Base-by-base conservation (phyloP, 2,888 invertebrate genomes). In the Thumatha senex region DNA sequence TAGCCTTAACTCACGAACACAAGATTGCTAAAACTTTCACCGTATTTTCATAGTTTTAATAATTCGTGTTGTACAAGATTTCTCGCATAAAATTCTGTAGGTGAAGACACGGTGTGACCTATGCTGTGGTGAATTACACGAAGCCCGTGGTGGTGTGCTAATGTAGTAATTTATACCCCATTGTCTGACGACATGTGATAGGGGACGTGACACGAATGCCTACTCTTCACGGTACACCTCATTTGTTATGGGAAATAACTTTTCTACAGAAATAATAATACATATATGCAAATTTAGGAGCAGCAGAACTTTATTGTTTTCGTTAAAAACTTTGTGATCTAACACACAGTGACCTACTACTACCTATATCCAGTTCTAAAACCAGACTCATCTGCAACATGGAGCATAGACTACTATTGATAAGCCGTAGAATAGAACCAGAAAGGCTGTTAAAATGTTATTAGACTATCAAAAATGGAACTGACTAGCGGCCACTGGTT, bases 131-230 rank as follows among this genome's bases (percentile, higher is more conserved):
- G 60, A 59, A 67, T 67, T 70, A 61, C 66, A 58, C 60, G 62
- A 54, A 55, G 48, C 52, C 50, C 56, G 48, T 69, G 53, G 58
- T 68, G 68, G 58, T 63, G 65, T 58, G 58, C 65, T 67, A 63
- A 71, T 69, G 67, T 60, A 48, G 69, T 80, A 70, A 80, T 82
- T 80, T 83, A 82, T 81, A 75, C 64, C 67, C 80, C 71, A 84
- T 83, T 83, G 84, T 83, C 71, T 74, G 68, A 68, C 69, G 61
- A 60, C 61, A 56, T 61, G 67, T 67, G 65, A 67, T 65, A 56
- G 39, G 60, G 47, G 51, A 67, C 64, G 71, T 65, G 67, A 56
- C 60, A 58, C 43, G 58, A 56, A 54, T 60, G 46, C 54, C 51
- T 60, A 61, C 64, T 58, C 53, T 56, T 46, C 61, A 50, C 51